Base-by-base conservation (phyloP, 2,113 vertebrate species). In the Cariama cristata region DNA sequence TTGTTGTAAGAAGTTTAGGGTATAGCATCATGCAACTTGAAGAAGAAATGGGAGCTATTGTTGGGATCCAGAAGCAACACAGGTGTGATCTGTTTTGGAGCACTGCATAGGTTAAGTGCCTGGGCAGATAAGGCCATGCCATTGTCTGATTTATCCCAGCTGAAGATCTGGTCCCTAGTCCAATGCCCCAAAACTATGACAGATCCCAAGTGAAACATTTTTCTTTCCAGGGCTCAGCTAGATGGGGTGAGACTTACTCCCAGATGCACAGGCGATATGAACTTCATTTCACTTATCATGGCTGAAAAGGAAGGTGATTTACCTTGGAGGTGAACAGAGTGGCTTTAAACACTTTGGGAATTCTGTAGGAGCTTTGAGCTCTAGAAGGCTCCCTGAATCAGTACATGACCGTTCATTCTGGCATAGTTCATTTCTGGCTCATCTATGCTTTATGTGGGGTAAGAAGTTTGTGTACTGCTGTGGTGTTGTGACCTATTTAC, bases 321-420 rank as follows among this genome's bases (percentile, higher is more conserved):
- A 45, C 22, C 30, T 72, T 50, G 30, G 13, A 53, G 47, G 9
- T 27, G 30, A 79, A 13, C 13, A 19, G 17, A 17, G 30, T 35
- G 38, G 8, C 45, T 86, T 79, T 58, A 74, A 84, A 67, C 5
- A 10, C 14, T 60, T 44, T 1, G 19, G 20, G 21, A 82, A 52
- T 87, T 83, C 47, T 79, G 12, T 42, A 33, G 62, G 40, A 87
- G 11, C 18, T 40, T 56, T 32, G 52, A 6, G 3, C 22, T 60
- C 66, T 89, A 26, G 74, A 86, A 85, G 35, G 16, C 55, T 77
- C 8, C 12, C 20, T 73, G 56, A 56, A 22, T 87, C 26, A 14
- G 22, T 71, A 12, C 16, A 8, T 2, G 4, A 40, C 12, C 3
- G 0, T 74, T 55, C 14, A 2, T 38, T 74, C 42, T 53, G 81